phyloP scores from a whole-genome alignment of 2,113 vertebrate species.

The Coturnix japonica region DNA sequence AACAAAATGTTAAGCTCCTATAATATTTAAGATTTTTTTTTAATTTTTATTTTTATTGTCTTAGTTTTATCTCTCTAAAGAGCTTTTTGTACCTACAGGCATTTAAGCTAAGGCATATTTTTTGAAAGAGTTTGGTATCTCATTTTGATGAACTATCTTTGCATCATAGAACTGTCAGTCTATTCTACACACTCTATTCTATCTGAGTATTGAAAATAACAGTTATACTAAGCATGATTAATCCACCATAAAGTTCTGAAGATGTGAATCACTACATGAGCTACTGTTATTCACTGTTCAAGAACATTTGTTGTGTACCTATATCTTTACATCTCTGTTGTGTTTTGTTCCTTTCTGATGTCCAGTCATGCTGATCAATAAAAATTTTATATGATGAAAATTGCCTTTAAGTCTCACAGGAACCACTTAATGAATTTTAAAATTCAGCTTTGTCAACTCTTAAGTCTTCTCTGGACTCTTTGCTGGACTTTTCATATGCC shows the following conservation, averaged over 20 bases:
- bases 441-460: neutral
- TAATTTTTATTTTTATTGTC: too few relatives aligned
- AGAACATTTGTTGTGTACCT: neutral
- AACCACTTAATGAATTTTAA: neutral
- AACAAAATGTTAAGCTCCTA: neutral
- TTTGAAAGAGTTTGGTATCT: neutral
- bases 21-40: neutral
- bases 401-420: neutral
- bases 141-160: neutral
- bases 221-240: neutral
- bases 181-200: neutral
- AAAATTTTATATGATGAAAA: neutral
- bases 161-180: neutral
- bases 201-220: neutral
- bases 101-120: neutral
- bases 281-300: neutral
- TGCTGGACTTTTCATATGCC: neutral
- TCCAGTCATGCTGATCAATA: neutral
- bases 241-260: neutral
- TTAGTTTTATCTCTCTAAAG: neutral
- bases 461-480: neutral
- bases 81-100: neutral
- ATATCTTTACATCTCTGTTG: neutral
- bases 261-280: neutral
- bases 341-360: neutral